Percentiles rank a stretch among this genome's conserved stretches.
Evolutionary conservation across 1,140 invertebrate species (phyloP).

Genomic region (Ceratina calcarata): DNA sequence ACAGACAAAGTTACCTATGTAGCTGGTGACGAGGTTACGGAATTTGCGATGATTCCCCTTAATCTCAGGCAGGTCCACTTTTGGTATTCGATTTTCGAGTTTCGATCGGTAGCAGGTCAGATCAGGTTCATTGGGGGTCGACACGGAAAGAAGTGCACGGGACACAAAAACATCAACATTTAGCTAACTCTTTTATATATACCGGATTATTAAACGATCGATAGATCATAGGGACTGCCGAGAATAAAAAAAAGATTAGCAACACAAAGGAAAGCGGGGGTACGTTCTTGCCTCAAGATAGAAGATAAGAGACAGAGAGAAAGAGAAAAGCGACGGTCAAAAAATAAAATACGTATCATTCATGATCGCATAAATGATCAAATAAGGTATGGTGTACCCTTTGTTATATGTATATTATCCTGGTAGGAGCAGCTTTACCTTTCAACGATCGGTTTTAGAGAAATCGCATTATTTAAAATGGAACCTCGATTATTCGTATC

Average conservation of each 20-base stretch:
- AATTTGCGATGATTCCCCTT: constrained; percentile 99
- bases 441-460: neutral
- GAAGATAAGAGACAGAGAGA: neutral
- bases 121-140: constrained; percentile 75
- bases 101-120: constrained; percentile 76
- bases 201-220: constrained; percentile 45
- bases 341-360: constrained; percentile 13
- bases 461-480: neutral
- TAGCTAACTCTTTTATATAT: constrained; percentile 69
- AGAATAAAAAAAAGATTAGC: constrained; percentile 53
- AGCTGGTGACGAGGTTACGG: constrained; percentile 97
- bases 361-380: neutral
- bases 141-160: constrained; percentile 79
- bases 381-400: neutral
- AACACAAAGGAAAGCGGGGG: constrained; percentile 52
- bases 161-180: constrained; percentile 80
- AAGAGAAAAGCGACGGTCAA: constrained; percentile 26
- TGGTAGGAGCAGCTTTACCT: neutral
- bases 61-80: constrained; percentile 97
- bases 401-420: neutral
- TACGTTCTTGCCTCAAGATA: constrained; percentile 23
- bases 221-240: constrained; percentile 52
- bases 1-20: constrained; percentile 91
- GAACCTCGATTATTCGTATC: constrained; percentile 17
- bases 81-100: constrained; percentile 75